Conservation (phyloP, 2,113 vertebrate genomes). For the Circaetus gallicus region DNA sequence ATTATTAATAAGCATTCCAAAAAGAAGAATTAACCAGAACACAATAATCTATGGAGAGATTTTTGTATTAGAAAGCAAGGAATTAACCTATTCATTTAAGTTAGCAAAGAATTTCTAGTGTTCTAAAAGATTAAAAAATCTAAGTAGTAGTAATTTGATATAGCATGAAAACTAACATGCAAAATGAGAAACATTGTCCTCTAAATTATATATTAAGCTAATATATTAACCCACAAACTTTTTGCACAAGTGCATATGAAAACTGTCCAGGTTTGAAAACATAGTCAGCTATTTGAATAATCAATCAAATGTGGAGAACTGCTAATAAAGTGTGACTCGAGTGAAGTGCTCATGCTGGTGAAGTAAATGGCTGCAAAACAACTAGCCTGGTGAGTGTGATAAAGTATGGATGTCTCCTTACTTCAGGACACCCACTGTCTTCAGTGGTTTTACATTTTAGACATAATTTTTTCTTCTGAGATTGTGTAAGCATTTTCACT, state of each 20-base stretch:
- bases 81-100: neutral
- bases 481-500: neutral
- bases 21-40: neutral
- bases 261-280: neutral
- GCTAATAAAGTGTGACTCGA: neutral
- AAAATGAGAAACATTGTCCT: neutral
- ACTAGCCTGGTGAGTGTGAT: neutral
- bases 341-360: neutral
- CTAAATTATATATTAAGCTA: neutral
- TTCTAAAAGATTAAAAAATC: neutral
- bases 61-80: neutral
- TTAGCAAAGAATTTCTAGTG: neutral
- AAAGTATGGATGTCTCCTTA: neutral
- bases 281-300: neutral
- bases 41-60: neutral
- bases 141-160: neutral
- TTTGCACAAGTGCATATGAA: neutral
- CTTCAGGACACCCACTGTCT: neutral
- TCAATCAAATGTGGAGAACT: neutral
- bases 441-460: neutral
- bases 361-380: neutral
- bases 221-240: neutral
- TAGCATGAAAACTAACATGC: neutral
- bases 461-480: neutral
- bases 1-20: neutral